phyloP scores from a whole-genome alignment of 2,888 invertebrate genomes.

The Petrophora chlorosata region DNA sequence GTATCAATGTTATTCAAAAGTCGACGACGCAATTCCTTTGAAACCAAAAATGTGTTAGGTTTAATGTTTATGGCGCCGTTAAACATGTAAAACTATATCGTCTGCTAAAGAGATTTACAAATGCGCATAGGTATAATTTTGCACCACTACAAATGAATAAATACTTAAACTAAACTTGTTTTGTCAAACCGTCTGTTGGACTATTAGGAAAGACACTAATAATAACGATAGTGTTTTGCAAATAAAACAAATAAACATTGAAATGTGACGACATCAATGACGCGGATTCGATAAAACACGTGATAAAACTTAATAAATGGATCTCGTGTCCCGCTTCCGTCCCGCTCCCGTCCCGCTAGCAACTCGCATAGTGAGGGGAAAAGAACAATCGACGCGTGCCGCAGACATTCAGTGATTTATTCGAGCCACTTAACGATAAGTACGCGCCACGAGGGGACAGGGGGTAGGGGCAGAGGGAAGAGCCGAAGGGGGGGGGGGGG shows the following conservation, averaged over 20 bases:
- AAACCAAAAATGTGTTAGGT: neutral
- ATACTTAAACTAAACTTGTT: too few relatives aligned
- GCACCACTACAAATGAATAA: neutral
- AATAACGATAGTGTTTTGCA: too few relatives aligned
- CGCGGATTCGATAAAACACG: constrained; percentile 7
- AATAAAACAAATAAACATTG: constrained; percentile 6
- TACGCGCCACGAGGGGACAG: constrained; percentile 5
- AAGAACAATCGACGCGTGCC: constrained; percentile 34
- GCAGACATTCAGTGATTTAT: constrained; percentile 33
- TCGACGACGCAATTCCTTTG: neutral
- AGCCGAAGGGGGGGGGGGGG: neutral
- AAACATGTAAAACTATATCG: too few relatives aligned
- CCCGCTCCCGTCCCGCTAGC: neutral
- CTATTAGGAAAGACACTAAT: too few relatives aligned
- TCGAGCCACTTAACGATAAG: constrained; percentile 33
- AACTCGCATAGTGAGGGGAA: constrained; percentile 4
- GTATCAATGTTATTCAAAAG: too few relatives aligned
- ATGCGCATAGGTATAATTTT: neutral
- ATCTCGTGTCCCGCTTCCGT: neutral
- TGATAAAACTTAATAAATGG: constrained; percentile 12
- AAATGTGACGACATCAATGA: constrained; percentile 2
- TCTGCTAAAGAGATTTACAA: too few relatives aligned
- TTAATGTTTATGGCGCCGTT: too few relatives aligned
- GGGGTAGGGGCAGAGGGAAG: neutral
- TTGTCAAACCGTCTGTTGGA: too few relatives aligned